Conservation (phyloP, 2,888 invertebrate genomes). For the Malthinus seriepunctatus region DNA sequence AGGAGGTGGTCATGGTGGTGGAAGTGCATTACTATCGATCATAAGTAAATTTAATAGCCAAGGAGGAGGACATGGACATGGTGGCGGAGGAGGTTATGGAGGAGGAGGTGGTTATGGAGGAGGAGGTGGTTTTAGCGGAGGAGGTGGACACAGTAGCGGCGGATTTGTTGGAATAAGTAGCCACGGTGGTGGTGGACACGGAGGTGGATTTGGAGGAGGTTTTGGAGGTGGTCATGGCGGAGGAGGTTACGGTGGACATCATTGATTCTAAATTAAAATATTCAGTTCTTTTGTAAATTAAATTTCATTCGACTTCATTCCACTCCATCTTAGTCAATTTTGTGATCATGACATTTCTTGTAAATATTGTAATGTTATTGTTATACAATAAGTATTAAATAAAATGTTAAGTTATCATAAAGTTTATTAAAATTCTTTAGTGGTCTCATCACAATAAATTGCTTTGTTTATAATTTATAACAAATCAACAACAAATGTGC, state of each 20-base stretch:
- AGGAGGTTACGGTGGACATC: slow-evolving; percentile 7
- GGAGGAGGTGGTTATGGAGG: slow-evolving; percentile 40
- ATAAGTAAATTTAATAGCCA: no score
- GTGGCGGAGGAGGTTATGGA: slow-evolving; percentile 44
- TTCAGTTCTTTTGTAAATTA: no score
- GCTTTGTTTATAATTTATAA: no score
- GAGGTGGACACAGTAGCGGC: not conserved
- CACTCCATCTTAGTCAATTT: slow-evolving; percentile 6
- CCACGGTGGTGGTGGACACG: not conserved
- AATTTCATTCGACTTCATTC: no score
- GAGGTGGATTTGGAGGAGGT: slow-evolving; percentile 20
- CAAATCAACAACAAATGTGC: no score
- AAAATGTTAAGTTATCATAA: no score
- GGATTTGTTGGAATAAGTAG: no score
- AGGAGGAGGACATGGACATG: slow-evolving; percentile 50
- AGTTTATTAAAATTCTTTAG: no score
- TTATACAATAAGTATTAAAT: slow-evolving; percentile 15
- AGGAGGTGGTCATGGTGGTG: slow-evolving; percentile 27
- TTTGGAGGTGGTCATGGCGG: slow-evolving; percentile 16
- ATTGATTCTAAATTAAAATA: no score
- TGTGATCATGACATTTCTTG: slow-evolving; percentile 35
- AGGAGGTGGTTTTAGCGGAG: slow-evolving; percentile 39
- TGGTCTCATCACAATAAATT: no score
- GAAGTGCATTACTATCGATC: slow-evolving; percentile 11
- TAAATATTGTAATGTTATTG: slow-evolving; percentile 36